phyloP scores from a whole-genome alignment of 2,888 invertebrate species.

The Eilema caniola region DNA sequence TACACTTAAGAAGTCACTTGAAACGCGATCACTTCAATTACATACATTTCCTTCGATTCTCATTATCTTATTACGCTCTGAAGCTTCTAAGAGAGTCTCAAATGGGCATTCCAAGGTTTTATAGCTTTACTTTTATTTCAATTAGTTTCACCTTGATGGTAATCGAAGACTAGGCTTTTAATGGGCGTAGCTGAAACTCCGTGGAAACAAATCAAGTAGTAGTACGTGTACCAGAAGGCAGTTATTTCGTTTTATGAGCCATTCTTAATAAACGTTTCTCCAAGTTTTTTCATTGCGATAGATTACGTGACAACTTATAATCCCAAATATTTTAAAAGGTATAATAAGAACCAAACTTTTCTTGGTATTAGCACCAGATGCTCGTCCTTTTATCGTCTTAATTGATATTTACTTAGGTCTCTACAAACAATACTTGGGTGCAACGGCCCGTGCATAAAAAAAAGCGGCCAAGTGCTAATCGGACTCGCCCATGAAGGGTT shows the following conservation, averaged over 20 bases:
- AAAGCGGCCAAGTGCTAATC: too few relatives aligned
- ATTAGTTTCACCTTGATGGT: constrained; percentile 12
- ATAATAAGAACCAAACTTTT: constrained; percentile 38
- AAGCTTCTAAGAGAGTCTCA: constrained; percentile 3
- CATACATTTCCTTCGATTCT: constrained; percentile 22
- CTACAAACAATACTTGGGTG: constrained; percentile 43
- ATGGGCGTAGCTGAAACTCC: constrained; percentile 8
- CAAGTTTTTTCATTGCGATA: neutral
- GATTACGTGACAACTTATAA: neutral
- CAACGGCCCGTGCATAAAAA: constrained; percentile 33
- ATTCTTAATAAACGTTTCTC: neutral
- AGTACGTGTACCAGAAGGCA: neutral
- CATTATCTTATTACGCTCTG: constrained; percentile 14
- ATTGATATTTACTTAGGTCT: constrained; percentile 53
- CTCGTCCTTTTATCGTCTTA: constrained; percentile 42
- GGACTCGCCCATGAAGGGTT: too few relatives aligned
- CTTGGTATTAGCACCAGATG: constrained; percentile 48
- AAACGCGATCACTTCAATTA: constrained; percentile 13
- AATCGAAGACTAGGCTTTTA: constrained; percentile 4
- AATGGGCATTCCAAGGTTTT: constrained; percentile 11
- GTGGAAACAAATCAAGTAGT: neutral
- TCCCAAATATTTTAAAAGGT: neutral
- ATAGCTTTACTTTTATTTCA: constrained; percentile 12
- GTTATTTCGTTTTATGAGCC: too few relatives aligned
- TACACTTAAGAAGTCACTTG: neutral